phyloP scores from a whole-genome alignment of 2,888 invertebrate species.

The Ariolimax columbianus region DNA sequence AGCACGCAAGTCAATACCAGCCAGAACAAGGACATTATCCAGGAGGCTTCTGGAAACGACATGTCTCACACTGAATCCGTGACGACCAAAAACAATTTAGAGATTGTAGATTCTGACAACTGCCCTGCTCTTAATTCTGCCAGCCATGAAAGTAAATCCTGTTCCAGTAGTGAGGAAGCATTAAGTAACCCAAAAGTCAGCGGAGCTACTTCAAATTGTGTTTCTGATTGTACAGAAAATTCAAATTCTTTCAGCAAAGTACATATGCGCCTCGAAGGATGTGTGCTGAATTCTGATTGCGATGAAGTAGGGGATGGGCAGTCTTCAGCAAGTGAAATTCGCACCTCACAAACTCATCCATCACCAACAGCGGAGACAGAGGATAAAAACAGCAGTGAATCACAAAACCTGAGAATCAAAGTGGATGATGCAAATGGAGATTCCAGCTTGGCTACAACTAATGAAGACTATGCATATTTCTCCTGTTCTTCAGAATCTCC shows the following conservation, averaged over 20 bases:
- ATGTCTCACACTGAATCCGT: background rate
- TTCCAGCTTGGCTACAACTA: conserved; percentile 19
- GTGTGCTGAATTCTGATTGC: background rate
- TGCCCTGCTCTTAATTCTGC: background rate
- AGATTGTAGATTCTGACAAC: background rate
- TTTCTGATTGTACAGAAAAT: background rate
- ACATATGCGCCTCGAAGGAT: background rate
- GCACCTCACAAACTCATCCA: background rate
- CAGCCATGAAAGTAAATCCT: background rate
- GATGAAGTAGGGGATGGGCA: background rate
- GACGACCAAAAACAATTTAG: background rate
- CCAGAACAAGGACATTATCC: background rate
- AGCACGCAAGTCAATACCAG: conserved; percentile 26
- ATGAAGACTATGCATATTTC: conserved; percentile 48
- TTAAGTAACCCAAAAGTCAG: background rate
- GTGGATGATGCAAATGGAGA: background rate
- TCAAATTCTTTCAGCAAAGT: background rate
- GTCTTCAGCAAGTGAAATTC: background rate
- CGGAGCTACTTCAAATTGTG: background rate
- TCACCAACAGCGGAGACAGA: background rate
- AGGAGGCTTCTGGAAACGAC: background rate
- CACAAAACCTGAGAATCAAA: background rate
- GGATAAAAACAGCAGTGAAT: background rate
- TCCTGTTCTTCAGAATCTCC: conserved; percentile 47
- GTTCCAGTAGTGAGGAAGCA: background rate